Evolutionary conservation across 2,888 invertebrate genomes (phyloP), one percentile per base, ranked within the genome.

Genomic region (Lasioglossum oenotherae): DNA sequence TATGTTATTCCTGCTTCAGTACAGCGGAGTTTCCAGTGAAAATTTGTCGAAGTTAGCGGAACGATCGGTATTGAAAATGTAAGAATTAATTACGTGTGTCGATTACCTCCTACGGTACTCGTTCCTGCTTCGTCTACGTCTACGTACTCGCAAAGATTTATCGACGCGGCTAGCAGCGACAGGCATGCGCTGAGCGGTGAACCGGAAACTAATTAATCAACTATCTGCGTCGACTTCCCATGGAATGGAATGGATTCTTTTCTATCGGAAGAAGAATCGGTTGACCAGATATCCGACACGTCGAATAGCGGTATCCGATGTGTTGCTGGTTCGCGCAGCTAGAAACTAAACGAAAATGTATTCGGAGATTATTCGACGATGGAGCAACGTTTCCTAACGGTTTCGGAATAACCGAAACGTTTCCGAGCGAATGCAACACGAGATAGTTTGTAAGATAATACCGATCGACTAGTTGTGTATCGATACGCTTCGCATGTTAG

Each of bases 381-480:
- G 23, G 8, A 23, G 53, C 53, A 23, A 53, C 53, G 57, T 57
- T 41, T 19, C 38, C 57, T 23, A 41, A 41, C n/a, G 27, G 41
- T 75, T 8, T 27, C 57, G 41, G 57, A 75, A 10, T n/a, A n/a
- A 67, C 23, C 46, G 19, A 44, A 76, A 46, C 35, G 8, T 12
- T 23, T 14, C n/a, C 41, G 35, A 46, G 46, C 19, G 14, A 46
- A 38, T 44, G 64, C 19, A 64, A 73, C 19, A 23, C 4, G 71
- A 79, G 46, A 73, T 19, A 74, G 31, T 19, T 79, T 46, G 46
- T 38, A 64, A 74, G 74, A 23, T 67, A 80, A 74, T 74, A 27
- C 72, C 12, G 41, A 23, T 53, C 41, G 53, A 27, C 35, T 41
- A n/a, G 44, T 41, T 23, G 41, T 6, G 71, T 73, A 79, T 64